These are phyloP conservation scores for Pseudorectes ferrugineus DNA, from an alignment of 2,113 vertebrate genomes.

Conservation along the genomic window DNA sequence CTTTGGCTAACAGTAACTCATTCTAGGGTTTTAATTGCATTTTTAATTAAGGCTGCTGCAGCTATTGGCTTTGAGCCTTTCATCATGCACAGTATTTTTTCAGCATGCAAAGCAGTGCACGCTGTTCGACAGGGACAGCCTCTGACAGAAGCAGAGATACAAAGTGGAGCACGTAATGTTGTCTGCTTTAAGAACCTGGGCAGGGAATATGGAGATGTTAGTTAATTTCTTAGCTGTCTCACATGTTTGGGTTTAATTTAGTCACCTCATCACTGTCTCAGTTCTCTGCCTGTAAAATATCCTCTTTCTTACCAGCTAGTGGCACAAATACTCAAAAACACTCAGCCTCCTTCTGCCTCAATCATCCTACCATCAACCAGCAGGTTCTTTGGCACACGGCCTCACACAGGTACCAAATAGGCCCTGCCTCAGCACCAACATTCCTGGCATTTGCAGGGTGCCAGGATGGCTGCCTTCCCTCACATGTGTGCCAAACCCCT, in stretches of 20 bases:
- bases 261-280: background rate
- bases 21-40: slow-evolving; percentile 20
- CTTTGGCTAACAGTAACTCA: background rate
- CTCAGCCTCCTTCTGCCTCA: background rate
- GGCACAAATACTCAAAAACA: background rate
- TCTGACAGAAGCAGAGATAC: background rate
- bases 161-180: rapidly evolving
- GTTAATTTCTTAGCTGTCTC: background rate
- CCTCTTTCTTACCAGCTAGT: background rate
- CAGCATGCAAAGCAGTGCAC: background rate
- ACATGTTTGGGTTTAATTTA: background rate
- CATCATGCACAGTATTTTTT: background rate
- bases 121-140: background rate
- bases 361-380: background rate
- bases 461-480: background rate
- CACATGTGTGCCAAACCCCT: rapidly evolving
- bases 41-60: slow-evolving; percentile 40
- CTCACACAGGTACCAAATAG: background rate
- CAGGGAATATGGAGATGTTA: background rate
- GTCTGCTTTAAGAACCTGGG: background rate
- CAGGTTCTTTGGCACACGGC: background rate
- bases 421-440: background rate
- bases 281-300: background rate
- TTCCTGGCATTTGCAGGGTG: background rate
- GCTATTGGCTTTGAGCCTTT: background rate